Evolutionary conservation across 2,888 invertebrate species (phyloP).

Genomic region (Diogma glabrata): DNA sequence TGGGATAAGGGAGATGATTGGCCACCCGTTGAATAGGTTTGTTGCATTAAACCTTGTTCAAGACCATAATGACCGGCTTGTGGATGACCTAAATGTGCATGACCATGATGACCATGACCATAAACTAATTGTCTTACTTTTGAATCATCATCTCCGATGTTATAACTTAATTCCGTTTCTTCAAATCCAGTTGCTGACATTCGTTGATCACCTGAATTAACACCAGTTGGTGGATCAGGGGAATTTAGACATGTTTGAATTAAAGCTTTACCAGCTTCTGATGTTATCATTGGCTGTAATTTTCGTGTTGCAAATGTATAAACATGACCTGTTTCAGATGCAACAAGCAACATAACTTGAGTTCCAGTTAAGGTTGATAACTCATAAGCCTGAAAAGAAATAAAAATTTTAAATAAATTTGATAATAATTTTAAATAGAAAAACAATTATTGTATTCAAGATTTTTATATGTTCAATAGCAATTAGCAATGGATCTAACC

Average conservation of each 20-base stretch:
- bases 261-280: conserved; percentile 90
- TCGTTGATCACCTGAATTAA: conserved; percentile 72
- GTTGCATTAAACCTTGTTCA: conserved; percentile 64
- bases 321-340: conserved; percentile 98
- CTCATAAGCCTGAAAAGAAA: conserved; percentile 80
- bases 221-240: conserved; percentile 72
- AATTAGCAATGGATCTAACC: too few species aligned
- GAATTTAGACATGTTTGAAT: conserved; percentile 98
- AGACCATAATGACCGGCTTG: conserved; percentile 51
- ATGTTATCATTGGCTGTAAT: conserved; percentile 98
- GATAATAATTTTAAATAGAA: neutral
- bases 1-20: conserved; percentile 58
- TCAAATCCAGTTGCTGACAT: conserved; percentile 98
- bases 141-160: conserved; percentile 88
- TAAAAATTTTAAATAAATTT: neutral
- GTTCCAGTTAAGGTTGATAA: conserved; percentile 97
- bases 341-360: conserved; percentile 98
- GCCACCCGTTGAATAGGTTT: conserved; percentile 38
- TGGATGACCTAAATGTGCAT: conserved; percentile 54
- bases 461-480: too few species aligned
- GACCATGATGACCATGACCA: conserved; percentile 56
- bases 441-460: neutral
- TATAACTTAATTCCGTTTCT: conserved; percentile 96
- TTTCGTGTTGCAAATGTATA: conserved; percentile 99
- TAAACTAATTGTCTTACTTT: conserved; percentile 96